A percentile compares a stretch with the other conserved stretches of the same genome.
Evolutionary conservation across 2,797 vertebrate genomes (phyloP).

Genomic region (Macrochelys suwanniensis): DNA sequence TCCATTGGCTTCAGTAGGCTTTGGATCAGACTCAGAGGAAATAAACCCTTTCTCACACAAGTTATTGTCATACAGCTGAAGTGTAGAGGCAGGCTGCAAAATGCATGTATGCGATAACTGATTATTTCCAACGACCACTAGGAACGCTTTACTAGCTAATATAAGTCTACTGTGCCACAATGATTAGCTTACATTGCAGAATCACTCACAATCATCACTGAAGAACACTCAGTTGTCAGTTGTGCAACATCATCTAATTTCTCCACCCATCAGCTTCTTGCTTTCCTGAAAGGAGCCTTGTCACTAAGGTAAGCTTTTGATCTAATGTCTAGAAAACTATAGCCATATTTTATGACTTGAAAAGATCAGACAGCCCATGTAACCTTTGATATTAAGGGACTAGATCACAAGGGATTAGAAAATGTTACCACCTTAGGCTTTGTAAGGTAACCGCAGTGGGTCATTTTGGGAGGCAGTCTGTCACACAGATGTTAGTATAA

Average conservation of each 20-base stretch:
- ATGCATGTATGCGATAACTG: fast-evolving
- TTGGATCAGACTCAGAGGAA: not conserved
- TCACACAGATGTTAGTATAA: not conserved
- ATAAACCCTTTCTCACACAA: not conserved
- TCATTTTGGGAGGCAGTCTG: not conserved
- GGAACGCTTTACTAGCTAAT: not conserved
- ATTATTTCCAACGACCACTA: not conserved
- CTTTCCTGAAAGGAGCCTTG: not conserved
- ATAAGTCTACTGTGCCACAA: not conserved
- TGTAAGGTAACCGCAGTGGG: not conserved
- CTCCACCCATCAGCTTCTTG: not conserved
- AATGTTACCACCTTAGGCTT: not conserved
- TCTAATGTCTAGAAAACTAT: not conserved
- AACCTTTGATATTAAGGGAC: not conserved
- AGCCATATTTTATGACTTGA: not conserved
- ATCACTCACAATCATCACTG: not conserved
- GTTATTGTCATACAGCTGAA: not conserved
- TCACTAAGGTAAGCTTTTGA: not conserved
- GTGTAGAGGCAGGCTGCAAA: not conserved
- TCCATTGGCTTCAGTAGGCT: not conserved
- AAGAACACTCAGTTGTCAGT: not conserved
- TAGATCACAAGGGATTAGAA: not conserved
- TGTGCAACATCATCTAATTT: not conserved
- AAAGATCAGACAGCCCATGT: not conserved
- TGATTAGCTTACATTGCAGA: not conserved